Conservation (phyloP, 2,888 invertebrate species). For the Sicus ferrugineus region DNA sequence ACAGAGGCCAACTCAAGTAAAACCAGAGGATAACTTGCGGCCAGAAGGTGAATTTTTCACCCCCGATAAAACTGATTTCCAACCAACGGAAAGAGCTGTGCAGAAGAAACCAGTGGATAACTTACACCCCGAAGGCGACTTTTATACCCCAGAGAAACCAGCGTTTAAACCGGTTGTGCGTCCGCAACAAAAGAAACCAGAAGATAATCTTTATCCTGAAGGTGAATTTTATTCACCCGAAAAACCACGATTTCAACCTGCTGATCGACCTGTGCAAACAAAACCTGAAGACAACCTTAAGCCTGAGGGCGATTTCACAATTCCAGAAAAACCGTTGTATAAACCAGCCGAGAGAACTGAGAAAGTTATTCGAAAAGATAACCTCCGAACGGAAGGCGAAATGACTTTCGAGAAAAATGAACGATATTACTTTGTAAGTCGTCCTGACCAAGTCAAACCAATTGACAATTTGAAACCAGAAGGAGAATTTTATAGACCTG, state of each 20-base stretch:
- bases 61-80: neutral
- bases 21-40: neutral
- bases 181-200: slow-evolving; percentile 66
- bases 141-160: neutral
- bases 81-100: neutral
- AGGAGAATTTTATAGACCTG: slow-evolving; percentile 66
- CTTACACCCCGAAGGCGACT: neutral
- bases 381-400: slow-evolving; percentile 67
- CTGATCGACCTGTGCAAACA: slow-evolving; percentile 64
- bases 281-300: slow-evolving; percentile 68
- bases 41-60: neutral
- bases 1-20: neutral
- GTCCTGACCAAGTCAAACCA: slow-evolving; percentile 53
- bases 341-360: slow-evolving; percentile 63
- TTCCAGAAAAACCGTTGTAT: slow-evolving; percentile 59
- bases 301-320: slow-evolving; percentile 69
- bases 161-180: slow-evolving; percentile 59
- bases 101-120: neutral
- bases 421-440: slow-evolving; percentile 63
- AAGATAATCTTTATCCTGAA: slow-evolving; percentile 68
- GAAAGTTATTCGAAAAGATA: slow-evolving; percentile 65
- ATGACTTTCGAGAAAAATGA: slow-evolving; percentile 47
- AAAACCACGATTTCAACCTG: slow-evolving; percentile 64
- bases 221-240: slow-evolving; percentile 69
- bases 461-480: slow-evolving; percentile 66